Percentiles rank a stretch among this genome's conserved stretches.
These are phyloP conservation scores for Onychostoma macrolepis DNA, from an alignment of 2,113 vertebrate genomes.

Conservation along the genomic window DNA sequence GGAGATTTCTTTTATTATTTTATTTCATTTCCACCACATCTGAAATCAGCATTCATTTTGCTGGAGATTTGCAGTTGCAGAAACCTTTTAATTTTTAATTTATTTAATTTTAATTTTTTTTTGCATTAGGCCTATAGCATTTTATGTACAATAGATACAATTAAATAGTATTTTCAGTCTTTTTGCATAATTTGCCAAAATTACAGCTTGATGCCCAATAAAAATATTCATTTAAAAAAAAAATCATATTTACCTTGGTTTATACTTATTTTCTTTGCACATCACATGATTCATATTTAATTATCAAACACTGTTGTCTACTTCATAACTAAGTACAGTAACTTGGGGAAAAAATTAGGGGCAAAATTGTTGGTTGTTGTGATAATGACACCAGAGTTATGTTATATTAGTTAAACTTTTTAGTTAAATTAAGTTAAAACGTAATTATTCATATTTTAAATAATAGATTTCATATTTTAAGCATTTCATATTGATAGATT, in stretches of 20 bases:
- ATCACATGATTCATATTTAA: background rate
- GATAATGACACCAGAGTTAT: background rate
- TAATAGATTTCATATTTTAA: background rate
- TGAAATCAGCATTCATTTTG: background rate
- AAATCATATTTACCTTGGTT: background rate
- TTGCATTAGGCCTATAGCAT: background rate
- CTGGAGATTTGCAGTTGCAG: too few relatives aligned
- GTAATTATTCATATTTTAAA: background rate
- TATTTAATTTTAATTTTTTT: background rate
- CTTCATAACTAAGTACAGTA: background rate
- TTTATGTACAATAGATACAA: background rate
- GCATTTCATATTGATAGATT: too few relatives aligned
- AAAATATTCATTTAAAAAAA: background rate
- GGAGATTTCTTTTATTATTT: background rate
- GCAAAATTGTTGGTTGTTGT: background rate
- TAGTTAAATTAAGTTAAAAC: too few relatives aligned
- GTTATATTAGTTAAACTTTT: too few relatives aligned
- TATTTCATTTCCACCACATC: background rate
- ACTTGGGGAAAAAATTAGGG: background rate
- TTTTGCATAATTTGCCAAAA: background rate
- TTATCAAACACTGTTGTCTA: background rate
- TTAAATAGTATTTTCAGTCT: background rate
- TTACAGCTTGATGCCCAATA: background rate
- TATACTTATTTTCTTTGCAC: background rate
- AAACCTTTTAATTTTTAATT: background rate